These are phyloP conservation scores for Coelopa pilipes DNA, from an alignment of 2,888 invertebrate genomes.

Conservation along the genomic window DNA sequence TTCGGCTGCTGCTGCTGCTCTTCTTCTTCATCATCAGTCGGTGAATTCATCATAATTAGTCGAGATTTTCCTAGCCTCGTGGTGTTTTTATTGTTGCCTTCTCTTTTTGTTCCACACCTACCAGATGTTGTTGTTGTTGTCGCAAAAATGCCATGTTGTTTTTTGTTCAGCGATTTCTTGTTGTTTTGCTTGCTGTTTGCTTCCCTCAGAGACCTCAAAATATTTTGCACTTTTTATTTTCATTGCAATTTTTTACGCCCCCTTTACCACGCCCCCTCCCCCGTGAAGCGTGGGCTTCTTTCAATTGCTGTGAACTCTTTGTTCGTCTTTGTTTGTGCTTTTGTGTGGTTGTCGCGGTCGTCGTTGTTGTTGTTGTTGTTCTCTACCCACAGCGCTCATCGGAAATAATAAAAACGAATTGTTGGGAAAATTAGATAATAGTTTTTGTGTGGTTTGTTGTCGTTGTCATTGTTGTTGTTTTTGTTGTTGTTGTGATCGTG, in stretches of 20 bases:
- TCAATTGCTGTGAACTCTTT: constrained; percentile 11
- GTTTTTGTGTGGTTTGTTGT: neutral
- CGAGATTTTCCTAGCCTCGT: neutral
- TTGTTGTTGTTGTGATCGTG: neutral
- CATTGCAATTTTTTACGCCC: neutral
- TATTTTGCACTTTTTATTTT: neutral
- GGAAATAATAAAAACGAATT: constrained; percentile 14
- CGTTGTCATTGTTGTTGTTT: neutral
- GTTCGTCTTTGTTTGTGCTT: neutral
- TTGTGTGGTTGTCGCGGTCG: too few relatives aligned
- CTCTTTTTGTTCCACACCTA: neutral
- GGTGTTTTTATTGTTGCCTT: neutral
- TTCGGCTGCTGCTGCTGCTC: neutral
- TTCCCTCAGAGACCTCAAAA: neutral
- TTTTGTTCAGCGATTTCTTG: constrained; percentile 10
- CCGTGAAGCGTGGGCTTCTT: neutral
- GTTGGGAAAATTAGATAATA: constrained; percentile 20
- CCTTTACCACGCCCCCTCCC: neutral
- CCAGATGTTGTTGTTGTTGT: neutral
- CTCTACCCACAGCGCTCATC: neutral
- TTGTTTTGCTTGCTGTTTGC: constrained; percentile 8
- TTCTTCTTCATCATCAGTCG: neutral
- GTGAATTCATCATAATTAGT: neutral
- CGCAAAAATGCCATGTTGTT: neutral
- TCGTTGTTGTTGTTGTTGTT: too few relatives aligned